Evolutionary conservation across 2,797 vertebrate genomes (phyloP).

Genomic region (Siniperca obscura): DNA sequence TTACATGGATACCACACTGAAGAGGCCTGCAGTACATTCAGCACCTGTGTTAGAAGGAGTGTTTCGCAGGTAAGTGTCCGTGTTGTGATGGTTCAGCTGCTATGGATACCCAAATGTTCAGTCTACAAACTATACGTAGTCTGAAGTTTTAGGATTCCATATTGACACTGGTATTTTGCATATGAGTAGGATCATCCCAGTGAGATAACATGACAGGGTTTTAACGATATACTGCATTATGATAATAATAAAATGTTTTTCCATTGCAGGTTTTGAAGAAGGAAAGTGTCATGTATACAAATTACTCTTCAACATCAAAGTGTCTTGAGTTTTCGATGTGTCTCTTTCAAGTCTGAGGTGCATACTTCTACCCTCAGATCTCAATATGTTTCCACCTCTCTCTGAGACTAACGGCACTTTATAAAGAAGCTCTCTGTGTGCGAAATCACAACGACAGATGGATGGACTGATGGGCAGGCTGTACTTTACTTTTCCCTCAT

Average conservation of each 20-base stretch:
- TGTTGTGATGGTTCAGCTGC: slow-evolving; percentile 57
- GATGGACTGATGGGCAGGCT: slow-evolving; percentile 53
- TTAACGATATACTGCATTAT: slow-evolving; percentile 43
- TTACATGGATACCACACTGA: slow-evolving; percentile 42
- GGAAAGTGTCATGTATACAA: slow-evolving; percentile 70
- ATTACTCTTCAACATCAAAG: slow-evolving; percentile 79
- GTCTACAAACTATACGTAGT: slow-evolving; percentile 29
- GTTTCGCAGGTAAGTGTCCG: slow-evolving; percentile 45
- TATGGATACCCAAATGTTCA: slow-evolving; percentile 55
- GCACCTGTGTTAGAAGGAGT: slow-evolving; percentile 51
- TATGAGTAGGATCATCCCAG: slow-evolving; percentile 27
- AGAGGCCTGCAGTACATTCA: slow-evolving; percentile 39
- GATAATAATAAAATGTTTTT: slow-evolving; percentile 61
- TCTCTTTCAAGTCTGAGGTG: slow-evolving; percentile 77
- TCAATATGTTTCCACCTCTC: slow-evolving; percentile 58
- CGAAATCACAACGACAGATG: slow-evolving; percentile 43
- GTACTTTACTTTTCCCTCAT: slow-evolving; percentile 61
- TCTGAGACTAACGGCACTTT: slow-evolving; percentile 48
- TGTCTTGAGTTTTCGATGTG: slow-evolving; percentile 50
- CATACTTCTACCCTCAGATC: slow-evolving; percentile 63
- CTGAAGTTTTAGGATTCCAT: slow-evolving; percentile 48
- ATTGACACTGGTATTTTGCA: slow-evolving; percentile 31
- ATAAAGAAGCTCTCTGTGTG: slow-evolving; percentile 40
- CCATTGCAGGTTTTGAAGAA: slow-evolving; percentile 37
- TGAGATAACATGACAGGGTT: slow-evolving; percentile 49